A percentile compares a stretch with the other conserved stretches of the same genome.
Evolutionary conservation across 2,888 invertebrate species (phyloP).

Genomic region (Tiphia femorata): DNA sequence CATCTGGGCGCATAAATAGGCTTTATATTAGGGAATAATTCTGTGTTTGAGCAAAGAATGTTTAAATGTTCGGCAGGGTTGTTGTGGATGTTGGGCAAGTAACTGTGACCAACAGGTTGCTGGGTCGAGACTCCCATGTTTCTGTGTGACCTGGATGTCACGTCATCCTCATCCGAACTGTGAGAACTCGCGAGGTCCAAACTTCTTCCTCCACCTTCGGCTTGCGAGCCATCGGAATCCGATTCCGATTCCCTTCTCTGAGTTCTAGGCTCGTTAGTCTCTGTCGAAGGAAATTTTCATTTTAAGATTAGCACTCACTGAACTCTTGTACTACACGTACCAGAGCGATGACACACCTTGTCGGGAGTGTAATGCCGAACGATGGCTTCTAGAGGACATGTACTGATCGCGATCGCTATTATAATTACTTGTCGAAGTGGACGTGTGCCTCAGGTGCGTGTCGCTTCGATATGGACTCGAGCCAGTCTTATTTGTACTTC

Average conservation of each 20-base stretch:
- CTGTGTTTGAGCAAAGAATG: conserved; percentile 72
- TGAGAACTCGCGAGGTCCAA: conserved; percentile 95
- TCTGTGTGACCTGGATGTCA: conserved; percentile 67
- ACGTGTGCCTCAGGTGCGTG: conserved; percentile 85
- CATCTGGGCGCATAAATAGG: conserved; percentile 77
- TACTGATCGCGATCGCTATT: conserved; percentile 71
- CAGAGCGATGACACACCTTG: conserved; percentile 59
- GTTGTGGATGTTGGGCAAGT: conserved; percentile 74
- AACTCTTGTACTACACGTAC: too few relatives aligned
- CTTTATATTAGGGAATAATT: conserved; percentile 78
- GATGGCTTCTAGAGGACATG: conserved; percentile 60
- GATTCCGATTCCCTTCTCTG: conserved; percentile 80
- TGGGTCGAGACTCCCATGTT: conserved; percentile 64
- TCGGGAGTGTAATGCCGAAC: conserved; percentile 52
- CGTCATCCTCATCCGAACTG: conserved; percentile 87
- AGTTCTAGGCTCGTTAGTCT: conserved; percentile 58
- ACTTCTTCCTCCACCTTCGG: conserved; percentile 79
- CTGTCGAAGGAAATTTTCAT: conserved; percentile 18
- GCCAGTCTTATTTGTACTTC: conserved; percentile 94
- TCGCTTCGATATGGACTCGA: conserved; percentile 93
- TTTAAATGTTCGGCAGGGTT: conserved; percentile 62
- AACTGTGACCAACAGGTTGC: conserved; percentile 64
- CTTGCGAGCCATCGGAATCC: conserved; percentile 81
- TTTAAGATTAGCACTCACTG: too few relatives aligned
- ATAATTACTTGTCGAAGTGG: conserved; percentile 89